phyloP scores from a whole-genome alignment of 2,113 vertebrate genomes.

The Balaeniceps rex region DNA sequence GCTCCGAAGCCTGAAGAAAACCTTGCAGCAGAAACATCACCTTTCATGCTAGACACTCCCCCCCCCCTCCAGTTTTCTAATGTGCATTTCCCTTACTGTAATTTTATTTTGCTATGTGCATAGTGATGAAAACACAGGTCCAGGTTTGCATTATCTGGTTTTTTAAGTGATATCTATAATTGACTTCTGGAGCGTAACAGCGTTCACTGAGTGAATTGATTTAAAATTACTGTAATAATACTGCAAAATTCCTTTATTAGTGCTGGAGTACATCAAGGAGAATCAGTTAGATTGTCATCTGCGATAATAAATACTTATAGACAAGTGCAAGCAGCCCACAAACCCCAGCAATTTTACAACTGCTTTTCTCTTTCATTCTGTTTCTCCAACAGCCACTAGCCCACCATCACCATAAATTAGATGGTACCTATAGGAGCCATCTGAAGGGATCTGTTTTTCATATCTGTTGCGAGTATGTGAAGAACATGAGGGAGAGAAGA shows the following conservation, averaged over 20 bases:
- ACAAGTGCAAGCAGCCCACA: slow-evolving; percentile 18
- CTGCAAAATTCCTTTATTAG: slow-evolving; percentile 54
- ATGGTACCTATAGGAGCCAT: neutral
- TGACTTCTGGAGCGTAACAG: neutral
- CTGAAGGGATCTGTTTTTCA: neutral
- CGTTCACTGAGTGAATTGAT: neutral
- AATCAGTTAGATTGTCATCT: slow-evolving; percentile 50
- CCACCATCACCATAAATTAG: slow-evolving; percentile 14
- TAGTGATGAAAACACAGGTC: neutral
- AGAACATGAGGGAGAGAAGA: neutral
- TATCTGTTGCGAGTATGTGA: neutral
- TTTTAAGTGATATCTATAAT: slow-evolving; percentile 37
- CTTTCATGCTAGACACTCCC: neutral
- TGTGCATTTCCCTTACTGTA: neutral
- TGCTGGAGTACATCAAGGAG: slow-evolving; percentile 18
- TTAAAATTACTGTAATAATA: slow-evolving; percentile 58
- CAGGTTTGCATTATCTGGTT: neutral
- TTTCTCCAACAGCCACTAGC: neutral
- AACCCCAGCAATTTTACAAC: slow-evolving; percentile 26
- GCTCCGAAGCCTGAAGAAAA: neutral
- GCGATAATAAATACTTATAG: slow-evolving; percentile 51
- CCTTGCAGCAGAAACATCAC: neutral
- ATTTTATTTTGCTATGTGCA: slow-evolving; percentile 13
- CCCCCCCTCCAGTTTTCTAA: neutral
- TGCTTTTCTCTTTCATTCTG: slow-evolving; percentile 3